phyloP scores from a whole-genome alignment of 1,140 invertebrate genomes.

The Cotesia vestalis region DNA sequence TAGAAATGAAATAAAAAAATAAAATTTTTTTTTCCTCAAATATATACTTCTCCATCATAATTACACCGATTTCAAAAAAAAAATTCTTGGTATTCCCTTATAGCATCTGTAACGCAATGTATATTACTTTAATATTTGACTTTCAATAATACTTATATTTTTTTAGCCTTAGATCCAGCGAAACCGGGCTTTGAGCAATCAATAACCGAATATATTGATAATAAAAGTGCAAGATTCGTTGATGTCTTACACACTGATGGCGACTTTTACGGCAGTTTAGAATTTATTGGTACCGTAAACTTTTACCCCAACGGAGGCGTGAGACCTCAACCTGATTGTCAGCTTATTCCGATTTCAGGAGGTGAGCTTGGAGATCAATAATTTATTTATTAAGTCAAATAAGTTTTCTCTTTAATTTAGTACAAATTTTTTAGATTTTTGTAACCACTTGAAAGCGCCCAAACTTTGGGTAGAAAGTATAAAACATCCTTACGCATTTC shows the following conservation, averaged over 20 bases:
- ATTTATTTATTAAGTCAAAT: neutral
- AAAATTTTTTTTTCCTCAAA: no score
- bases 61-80: no score
- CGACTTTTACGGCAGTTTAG: conserved; percentile 67
- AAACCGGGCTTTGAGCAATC: conserved; percentile 70
- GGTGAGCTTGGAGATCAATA: conserved; percentile 57
- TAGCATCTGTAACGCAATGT: no score
- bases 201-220: conserved; percentile 70
- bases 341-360: conserved; percentile 49
- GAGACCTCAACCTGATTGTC: conserved; percentile 69
- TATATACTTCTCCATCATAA: no score
- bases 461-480: conserved; percentile 70
- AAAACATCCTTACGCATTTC: conserved; percentile 56
- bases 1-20: no score
- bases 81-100: no score
- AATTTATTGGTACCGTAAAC: conserved; percentile 69
- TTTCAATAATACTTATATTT: neutral
- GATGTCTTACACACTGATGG: conserved; percentile 78
- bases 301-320: conserved; percentile 73
- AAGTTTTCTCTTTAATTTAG: neutral
- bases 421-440: conserved; percentile 63
- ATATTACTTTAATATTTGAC: no score
- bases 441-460: conserved; percentile 73
- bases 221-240: conserved; percentile 73
- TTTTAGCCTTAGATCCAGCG: conserved; percentile 69